Evolutionary conservation across 2,888 invertebrate species (phyloP).

Genomic region (Homarus gammarus): DNA sequence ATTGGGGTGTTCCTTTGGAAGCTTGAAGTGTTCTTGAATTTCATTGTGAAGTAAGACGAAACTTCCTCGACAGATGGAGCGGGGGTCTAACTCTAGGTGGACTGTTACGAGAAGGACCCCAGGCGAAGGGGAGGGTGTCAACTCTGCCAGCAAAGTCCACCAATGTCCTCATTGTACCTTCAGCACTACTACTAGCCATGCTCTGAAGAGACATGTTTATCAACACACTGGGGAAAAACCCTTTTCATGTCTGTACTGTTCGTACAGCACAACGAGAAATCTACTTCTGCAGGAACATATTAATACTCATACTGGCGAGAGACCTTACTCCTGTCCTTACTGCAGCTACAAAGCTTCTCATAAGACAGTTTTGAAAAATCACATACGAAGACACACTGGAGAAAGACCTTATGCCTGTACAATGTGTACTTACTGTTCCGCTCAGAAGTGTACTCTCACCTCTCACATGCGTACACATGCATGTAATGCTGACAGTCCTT

Average conservation of each 20-base stretch:
- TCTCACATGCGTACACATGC: constrained; percentile 20
- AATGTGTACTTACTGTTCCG: constrained; percentile 24
- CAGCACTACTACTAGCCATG: constrained; percentile 55
- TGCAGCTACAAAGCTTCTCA: constrained; percentile 42
- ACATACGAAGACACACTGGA: constrained; percentile 49
- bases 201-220: constrained; percentile 45
- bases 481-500: too few species aligned
- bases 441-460: constrained; percentile 39
- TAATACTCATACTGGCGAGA: constrained; percentile 62
- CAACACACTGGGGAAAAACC: constrained; percentile 30
- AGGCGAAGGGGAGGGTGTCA: constrained; percentile 28
- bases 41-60: constrained; percentile 37
- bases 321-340: constrained; percentile 51
- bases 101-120: constrained; percentile 31
- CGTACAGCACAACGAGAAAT: neutral
- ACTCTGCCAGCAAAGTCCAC: constrained; percentile 32
- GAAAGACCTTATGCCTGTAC: constrained; percentile 46
- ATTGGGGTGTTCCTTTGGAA: neutral
- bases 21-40: neutral
- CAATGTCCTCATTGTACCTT: constrained; percentile 61
- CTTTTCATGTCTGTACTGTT: constrained; percentile 20
- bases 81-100: constrained; percentile 48
- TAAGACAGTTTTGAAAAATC: constrained; percentile 50
- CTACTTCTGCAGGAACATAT: constrained; percentile 22
- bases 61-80: constrained; percentile 66